Evolutionary conservation across 2,797 vertebrate genomes (phyloP).

Genomic region (Esox lucius): DNA sequence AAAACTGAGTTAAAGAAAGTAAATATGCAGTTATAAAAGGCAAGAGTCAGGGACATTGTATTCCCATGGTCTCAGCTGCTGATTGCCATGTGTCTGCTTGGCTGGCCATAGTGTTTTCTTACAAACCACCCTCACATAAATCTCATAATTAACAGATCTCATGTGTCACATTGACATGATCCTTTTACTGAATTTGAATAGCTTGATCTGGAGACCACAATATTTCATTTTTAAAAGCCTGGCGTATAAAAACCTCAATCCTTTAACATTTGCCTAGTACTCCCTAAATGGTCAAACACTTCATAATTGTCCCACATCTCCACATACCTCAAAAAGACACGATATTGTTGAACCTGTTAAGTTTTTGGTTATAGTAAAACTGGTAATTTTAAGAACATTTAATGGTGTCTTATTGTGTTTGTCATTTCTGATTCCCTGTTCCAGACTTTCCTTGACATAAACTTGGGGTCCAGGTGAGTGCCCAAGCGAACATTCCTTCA

Average conservation of each 20-base stretch:
- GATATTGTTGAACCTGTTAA: constrained; percentile 33
- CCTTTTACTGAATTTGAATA: not conserved
- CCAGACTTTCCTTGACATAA: constrained; percentile 27
- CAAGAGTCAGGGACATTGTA: not conserved
- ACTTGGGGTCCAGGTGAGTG: constrained; percentile 12
- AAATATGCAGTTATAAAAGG: not conserved
- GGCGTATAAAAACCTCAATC: constrained; percentile 20
- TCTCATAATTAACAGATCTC: not conserved
- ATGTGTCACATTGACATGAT: not conserved
- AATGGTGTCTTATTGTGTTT: constrained; percentile 21
- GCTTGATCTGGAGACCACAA: not conserved
- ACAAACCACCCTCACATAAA: not conserved
- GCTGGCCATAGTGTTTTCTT: not conserved
- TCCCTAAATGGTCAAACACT: not conserved
- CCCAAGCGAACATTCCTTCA: constrained; percentile 1
- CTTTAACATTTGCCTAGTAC: not conserved
- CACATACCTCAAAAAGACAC: constrained; percentile 3
- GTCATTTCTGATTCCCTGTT: constrained; percentile 42
- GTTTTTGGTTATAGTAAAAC: constrained; percentile 41
- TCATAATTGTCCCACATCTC: not conserved
- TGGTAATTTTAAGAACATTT: constrained; percentile 30
- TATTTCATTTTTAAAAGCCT: not conserved
- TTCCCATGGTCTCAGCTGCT: not conserved
- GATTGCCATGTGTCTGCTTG: not conserved
- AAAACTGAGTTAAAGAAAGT: not conserved